Evolutionary conservation across 2,797 vertebrate species (phyloP).

Genomic region (Acanthis flammea): DNA sequence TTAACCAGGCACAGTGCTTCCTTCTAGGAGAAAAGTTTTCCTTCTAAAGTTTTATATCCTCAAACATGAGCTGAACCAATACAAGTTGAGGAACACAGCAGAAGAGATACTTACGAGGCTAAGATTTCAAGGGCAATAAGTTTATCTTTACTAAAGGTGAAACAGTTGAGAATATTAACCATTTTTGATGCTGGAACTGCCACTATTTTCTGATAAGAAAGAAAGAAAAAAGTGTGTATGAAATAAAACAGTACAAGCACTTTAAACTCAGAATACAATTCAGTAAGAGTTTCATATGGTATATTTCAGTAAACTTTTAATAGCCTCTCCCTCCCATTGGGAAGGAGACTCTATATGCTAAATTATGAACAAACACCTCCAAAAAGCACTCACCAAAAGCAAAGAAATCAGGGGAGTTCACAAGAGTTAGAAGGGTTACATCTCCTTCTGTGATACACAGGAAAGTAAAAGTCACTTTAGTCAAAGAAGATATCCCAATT

Average conservation of each 20-base stretch:
- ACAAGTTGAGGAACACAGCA: not conserved
- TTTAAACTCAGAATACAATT: not conserved
- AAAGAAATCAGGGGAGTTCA: not conserved
- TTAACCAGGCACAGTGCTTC: not conserved
- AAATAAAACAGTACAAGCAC: not conserved
- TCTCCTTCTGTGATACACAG: not conserved
- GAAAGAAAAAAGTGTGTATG: not conserved
- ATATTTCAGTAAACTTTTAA: not conserved
- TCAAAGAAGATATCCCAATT: not conserved
- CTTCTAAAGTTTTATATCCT: not conserved
- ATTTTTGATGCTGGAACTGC: slow-evolving; percentile 94
- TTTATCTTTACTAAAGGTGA: slow-evolving; percentile 97
- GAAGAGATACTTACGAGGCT: slow-evolving; percentile 88
- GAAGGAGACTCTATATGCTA: not conserved
- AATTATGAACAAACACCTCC: not conserved
- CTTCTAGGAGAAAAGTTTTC: not conserved
- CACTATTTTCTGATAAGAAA: slow-evolving; percentile 92
- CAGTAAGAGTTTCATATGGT: not conserved
- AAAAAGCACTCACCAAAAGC: not conserved
- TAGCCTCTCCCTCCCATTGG: not conserved
- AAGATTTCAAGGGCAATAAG: slow-evolving; percentile 91
- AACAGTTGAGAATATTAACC: slow-evolving; percentile 95
- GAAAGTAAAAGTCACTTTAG: not conserved
- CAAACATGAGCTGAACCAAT: not conserved
- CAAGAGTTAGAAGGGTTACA: not conserved